These are phyloP conservation scores for Diglossa cyanea DNA, from an alignment of 2,797 vertebrate species.

Conservation along the genomic window DNA sequence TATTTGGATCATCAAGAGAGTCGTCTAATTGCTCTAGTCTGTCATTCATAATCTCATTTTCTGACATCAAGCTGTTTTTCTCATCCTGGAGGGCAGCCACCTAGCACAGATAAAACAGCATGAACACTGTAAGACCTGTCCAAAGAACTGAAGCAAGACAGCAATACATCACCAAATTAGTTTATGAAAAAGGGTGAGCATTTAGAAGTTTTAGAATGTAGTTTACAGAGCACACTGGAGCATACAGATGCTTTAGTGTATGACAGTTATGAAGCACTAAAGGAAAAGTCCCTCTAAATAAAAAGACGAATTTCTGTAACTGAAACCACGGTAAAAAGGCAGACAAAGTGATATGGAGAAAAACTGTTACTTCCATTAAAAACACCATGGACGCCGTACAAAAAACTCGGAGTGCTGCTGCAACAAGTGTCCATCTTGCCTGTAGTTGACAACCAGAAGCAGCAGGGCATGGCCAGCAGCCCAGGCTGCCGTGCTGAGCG, in stretches of 20 bases:
- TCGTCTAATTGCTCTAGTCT: constrained; percentile 90
- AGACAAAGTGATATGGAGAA: not conserved
- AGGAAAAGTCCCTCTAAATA: not conserved
- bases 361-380: not conserved
- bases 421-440: not conserved
- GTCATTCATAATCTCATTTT: constrained; percentile 93
- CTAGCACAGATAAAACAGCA: constrained; percentile 71
- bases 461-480: constrained; percentile 15
- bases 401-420: not conserved
- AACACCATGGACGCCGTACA: not conserved
- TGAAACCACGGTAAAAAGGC: not conserved
- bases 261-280: constrained; percentile 41
- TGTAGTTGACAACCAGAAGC: not conserved
- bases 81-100: constrained; percentile 94
- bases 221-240: constrained; percentile 30
- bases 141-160: not conserved
- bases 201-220: constrained; percentile 11
- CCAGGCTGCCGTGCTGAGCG: constrained; percentile 23
- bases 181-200: not conserved
- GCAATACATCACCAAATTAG: constrained; percentile 17
- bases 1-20: constrained; percentile 90
- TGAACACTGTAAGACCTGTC: not conserved
- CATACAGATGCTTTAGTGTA: constrained; percentile 38
- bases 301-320: not conserved
- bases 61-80: constrained; percentile 90